phyloP scores from a whole-genome alignment of 2,888 invertebrate species.

The Leistus spinibarbis region DNA sequence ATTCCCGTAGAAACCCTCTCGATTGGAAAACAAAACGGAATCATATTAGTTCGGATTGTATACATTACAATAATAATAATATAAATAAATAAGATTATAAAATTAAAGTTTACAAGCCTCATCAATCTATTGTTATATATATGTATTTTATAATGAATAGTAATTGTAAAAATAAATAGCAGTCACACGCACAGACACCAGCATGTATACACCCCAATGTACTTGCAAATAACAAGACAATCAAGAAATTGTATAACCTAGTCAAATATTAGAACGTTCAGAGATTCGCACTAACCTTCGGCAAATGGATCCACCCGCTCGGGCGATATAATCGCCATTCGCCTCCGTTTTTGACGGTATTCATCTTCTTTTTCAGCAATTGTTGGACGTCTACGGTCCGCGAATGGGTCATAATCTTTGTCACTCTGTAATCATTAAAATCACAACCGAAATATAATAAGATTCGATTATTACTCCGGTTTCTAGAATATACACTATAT shows the following conservation, averaged over 20 bases:
- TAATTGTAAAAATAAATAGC: background rate
- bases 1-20: constrained; percentile 43
- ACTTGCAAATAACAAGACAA: constrained; percentile 40
- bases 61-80: constrained; percentile 16
- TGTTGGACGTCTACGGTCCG: constrained; percentile 86
- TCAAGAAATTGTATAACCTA: constrained; percentile 8
- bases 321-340: constrained; percentile 91
- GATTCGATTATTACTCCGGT: no score
- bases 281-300: constrained; percentile 74
- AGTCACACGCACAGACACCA: constrained; percentile 45
- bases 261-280: background rate
- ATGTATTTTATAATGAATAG: constrained; percentile 6
- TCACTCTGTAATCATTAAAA: constrained; percentile 68
- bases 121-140: constrained; percentile 10
- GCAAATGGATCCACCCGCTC: constrained; percentile 97
- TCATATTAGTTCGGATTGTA: constrained; percentile 45
- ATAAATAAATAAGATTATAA: constrained; percentile 18
- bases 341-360: constrained; percentile 85
- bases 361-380: constrained; percentile 98
- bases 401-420: constrained; percentile 94
- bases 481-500: no score
- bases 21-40: constrained; percentile 48
- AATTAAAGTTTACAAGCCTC: constrained; percentile 25
- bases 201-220: constrained; percentile 53
- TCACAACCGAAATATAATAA: no score